Evolutionary conservation across 2,113 vertebrate genomes (phyloP).

Genomic region (Atrichornis clamosus): DNA sequence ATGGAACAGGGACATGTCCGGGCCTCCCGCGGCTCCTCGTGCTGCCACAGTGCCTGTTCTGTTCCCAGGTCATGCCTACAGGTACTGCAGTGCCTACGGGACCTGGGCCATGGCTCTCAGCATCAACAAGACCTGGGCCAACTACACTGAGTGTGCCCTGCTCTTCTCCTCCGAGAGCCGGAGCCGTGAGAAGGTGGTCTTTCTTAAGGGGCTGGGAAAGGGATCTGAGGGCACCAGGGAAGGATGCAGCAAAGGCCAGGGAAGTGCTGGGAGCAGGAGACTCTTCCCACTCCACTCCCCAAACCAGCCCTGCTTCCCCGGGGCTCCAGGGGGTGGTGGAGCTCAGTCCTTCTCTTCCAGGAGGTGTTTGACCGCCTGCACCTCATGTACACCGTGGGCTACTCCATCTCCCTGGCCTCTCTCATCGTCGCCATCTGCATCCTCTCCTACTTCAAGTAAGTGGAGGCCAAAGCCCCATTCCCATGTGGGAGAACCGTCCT

Average conservation of each 20-base stretch:
- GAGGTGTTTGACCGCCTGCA: constrained; percentile 88
- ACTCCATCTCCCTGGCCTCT: constrained; percentile 85
- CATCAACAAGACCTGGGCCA: constrained; percentile 91
- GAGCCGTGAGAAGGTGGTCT: constrained; percentile 77
- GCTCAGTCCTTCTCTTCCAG: constrained; percentile 54
- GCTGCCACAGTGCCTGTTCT: background rate
- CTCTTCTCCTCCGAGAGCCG: constrained; percentile 77
- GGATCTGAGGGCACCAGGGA: background rate
- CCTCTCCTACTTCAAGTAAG: constrained; percentile 91
- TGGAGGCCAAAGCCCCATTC: background rate
- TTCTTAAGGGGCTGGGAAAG: background rate
- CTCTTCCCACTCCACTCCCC: background rate
- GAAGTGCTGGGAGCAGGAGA: background rate
- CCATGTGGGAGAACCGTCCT: fast-evolving
- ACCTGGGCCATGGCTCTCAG: constrained; percentile 82
- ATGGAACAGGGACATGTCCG: fast-evolving
- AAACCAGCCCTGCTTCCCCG: background rate
- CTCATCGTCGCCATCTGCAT: constrained; percentile 83
- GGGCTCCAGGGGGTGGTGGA: background rate
- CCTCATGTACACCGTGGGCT: constrained; percentile 88
- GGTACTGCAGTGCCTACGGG: constrained; percentile 78
- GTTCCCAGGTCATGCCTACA: constrained; percentile 80
- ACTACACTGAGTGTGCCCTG: constrained; percentile 86
- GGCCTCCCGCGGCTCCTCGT: fast-evolving
- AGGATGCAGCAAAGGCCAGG: background rate